Conservation (phyloP, 2,797 vertebrate species). For the Crenichthys baileyi region DNA sequence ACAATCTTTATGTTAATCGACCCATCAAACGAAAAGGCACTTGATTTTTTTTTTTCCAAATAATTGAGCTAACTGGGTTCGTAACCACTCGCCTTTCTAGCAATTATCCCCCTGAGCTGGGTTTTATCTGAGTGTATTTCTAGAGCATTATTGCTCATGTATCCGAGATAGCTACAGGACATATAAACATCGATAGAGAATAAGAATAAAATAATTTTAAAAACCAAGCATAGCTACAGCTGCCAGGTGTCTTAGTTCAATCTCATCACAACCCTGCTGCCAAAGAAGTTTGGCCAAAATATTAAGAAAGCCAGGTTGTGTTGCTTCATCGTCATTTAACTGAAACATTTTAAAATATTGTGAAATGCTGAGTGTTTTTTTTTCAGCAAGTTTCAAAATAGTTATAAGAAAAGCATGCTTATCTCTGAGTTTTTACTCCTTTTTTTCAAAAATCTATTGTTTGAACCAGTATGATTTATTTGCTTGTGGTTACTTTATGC, state of each 20-base stretch:
- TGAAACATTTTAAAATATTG: too few species aligned
- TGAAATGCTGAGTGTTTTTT: too few species aligned
- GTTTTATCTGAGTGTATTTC: not conserved
- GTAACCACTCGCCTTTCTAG: not conserved
- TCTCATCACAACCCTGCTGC: not conserved
- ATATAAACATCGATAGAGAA: not conserved
- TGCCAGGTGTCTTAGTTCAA: not conserved
- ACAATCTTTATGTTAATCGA: too few species aligned
- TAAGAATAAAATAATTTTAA: not conserved
- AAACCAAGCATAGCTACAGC: not conserved
- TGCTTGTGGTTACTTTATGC: too few species aligned
- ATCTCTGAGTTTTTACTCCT: too few species aligned
- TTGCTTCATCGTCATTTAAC: too few species aligned
- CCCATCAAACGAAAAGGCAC: not conserved
- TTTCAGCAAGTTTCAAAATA: too few species aligned
- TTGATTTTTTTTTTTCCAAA: not conserved
- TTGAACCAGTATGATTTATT: too few species aligned
- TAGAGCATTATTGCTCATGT: not conserved
- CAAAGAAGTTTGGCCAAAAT: not conserved
- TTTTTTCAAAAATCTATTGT: too few species aligned
- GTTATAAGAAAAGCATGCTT: too few species aligned
- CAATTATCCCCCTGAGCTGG: not conserved
- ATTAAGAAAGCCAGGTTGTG: not conserved
- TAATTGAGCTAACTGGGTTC: not conserved
- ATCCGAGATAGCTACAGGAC: not conserved